Base-by-base conservation (phyloP, 2,888 invertebrate species). In the Panorpa germanica region DNA sequence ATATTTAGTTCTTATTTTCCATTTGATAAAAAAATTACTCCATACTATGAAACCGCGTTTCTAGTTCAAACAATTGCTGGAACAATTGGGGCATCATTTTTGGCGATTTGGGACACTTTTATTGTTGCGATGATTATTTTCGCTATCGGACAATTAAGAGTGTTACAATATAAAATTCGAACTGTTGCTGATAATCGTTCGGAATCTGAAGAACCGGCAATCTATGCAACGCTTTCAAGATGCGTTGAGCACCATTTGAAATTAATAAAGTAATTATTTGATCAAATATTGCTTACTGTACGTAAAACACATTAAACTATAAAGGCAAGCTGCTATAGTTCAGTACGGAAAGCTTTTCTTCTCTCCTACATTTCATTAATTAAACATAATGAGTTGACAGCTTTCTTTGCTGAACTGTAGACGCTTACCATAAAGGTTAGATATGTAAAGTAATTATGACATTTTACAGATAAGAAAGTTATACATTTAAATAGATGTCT, bases 41-140 rank as follows among this genome's bases (percentile, higher is more conserved):
- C n/a, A n/a, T n/a, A n/a, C n/a, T n/a, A n/a, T n/a, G n/a, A n/a
- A n/a, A n/a, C n/a, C n/a, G n/a, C n/a, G n/a, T n/a, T n/a, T n/a
- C n/a, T n/a, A n/a, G n/a, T n/a, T n/a, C n/a, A n/a, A n/a, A n/a
- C n/a, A n/a, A n/a, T n/a, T n/a, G n/a, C n/a, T n/a, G 52, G 49
- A 33, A 43, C 50, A n/a, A 56, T 57, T 25, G 59, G 58, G 0
- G 57, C 56, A 2, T 49, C 53, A 5, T 49, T 57, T 3, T 52
- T 58, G 1, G 57, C 55, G 0, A 50, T 39, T 40, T 59, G 52
- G 36, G 59, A 59, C 38, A 45, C 54, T 26, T 55, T 53, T 23
- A 50, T 55, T 3, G 46, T 59, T 1, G 51, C 48, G 1, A 34
- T 59, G 38, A 59, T 59, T 55, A 38, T 50, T 1, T 59, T 59